These are phyloP conservation scores for Sturnus vulgaris DNA, from an alignment of 2,113 vertebrate species.

Conservation along the genomic window DNA sequence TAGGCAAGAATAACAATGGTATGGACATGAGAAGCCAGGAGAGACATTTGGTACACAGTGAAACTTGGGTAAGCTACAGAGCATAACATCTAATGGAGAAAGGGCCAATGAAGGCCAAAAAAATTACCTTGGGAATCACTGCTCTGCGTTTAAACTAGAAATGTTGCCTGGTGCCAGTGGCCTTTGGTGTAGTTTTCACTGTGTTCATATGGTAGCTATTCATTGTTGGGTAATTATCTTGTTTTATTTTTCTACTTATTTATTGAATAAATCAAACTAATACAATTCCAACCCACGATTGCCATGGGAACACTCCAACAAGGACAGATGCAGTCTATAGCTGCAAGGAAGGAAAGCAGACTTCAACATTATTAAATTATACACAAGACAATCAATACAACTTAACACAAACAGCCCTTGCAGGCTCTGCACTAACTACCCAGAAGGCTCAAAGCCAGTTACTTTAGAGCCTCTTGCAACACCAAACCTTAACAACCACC, in stretches of 20 bases:
- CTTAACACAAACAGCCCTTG: constrained; percentile 58
- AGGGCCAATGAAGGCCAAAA: constrained; percentile 7
- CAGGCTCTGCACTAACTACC: neutral
- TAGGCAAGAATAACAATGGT: neutral
- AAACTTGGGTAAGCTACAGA: neutral
- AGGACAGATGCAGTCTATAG: constrained; percentile 65
- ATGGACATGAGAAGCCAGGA: neutral
- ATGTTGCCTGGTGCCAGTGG: neutral
- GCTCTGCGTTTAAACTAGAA: neutral
- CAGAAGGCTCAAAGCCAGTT: neutral
- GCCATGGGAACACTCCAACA: constrained; percentile 67
- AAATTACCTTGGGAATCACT: neutral
- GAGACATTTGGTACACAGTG: neutral
- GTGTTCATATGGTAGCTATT: constrained; percentile 65
- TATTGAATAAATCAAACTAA: constrained; percentile 78
- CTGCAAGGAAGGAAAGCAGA: constrained; percentile 50
- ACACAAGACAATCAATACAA: constrained; percentile 59
- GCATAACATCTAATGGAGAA: neutral
- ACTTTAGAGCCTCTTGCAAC: neutral
- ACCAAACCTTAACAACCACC: neutral
- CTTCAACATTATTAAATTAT: constrained; percentile 63
- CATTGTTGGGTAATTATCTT: constrained; percentile 72
- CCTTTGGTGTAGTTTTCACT: constrained; percentile 47
- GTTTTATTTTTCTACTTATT: constrained; percentile 77
- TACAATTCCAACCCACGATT: constrained; percentile 71